A percentile compares a stretch with the other conserved stretches of the same genome.
phyloP scores from a whole-genome alignment of 2,888 invertebrate species.

The Lasioglossum villosulum region DNA sequence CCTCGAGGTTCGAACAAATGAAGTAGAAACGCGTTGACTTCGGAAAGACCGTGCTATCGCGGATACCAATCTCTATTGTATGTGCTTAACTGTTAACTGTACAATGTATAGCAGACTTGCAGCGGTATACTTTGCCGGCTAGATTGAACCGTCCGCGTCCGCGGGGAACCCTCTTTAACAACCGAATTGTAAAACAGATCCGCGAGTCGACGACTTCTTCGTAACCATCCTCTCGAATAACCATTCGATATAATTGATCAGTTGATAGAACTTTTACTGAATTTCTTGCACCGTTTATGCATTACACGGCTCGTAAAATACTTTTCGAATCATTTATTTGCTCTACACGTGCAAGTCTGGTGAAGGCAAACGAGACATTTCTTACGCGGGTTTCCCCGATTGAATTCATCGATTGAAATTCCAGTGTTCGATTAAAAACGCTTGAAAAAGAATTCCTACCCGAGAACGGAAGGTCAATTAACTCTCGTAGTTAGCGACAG shows the following conservation, averaged over 20 bases:
- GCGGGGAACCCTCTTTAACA: conserved; percentile 44
- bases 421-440: not conserved
- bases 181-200: conserved; percentile 35
- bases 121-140: conserved; percentile 38
- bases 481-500: not conserved
- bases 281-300: not conserved
- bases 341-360: not conserved
- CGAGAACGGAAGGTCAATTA: not conserved
- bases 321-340: not conserved
- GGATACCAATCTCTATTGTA: conserved; percentile 63
- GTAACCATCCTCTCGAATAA: not conserved
- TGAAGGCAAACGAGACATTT: not conserved
- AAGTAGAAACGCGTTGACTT: conserved; percentile 49
- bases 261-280: not conserved
- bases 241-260: not conserved
- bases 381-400: not conserved
- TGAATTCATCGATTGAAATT: not conserved
- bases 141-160: conserved; percentile 52
- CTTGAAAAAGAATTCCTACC: not conserved
- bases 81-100: conserved; percentile 17
- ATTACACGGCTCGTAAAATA: not conserved
- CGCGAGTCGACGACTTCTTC: not conserved
- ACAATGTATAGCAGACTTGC: not conserved
- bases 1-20: conserved; percentile 43
- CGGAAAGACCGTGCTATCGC: conserved; percentile 51